Percentiles rank a stretch among this genome's conserved stretches.
phyloP scores from a whole-genome alignment of 2,113 vertebrate genomes.

The Hemiscyllium ocellatum region DNA sequence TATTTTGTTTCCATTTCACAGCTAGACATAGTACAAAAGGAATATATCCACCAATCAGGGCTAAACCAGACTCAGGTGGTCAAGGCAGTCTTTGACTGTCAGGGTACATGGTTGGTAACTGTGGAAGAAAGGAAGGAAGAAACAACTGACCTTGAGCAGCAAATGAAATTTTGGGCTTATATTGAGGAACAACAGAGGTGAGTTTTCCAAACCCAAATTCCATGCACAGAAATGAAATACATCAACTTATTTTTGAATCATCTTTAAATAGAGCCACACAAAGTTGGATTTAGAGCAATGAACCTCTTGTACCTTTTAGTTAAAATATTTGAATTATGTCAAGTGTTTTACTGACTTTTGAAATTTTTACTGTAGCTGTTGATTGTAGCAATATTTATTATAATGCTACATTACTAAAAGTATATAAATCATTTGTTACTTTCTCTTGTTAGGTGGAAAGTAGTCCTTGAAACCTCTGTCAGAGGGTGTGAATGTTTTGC shows the following conservation, averaged over 20 bases:
- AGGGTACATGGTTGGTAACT: conserved; percentile 78
- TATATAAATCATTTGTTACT: not conserved
- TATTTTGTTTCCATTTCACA: conserved; percentile 47
- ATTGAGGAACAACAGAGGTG: conserved; percentile 78
- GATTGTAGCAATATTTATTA: not conserved
- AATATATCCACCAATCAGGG: conserved; percentile 71
- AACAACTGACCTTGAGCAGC: conserved; percentile 62
- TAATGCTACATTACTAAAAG: not conserved
- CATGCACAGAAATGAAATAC: not conserved
- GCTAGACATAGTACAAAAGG: conserved; percentile 91
- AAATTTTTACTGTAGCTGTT: not conserved
- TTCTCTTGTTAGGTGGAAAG: not conserved
- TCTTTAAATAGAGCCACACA: not conserved
- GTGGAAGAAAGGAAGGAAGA: conserved; percentile 75
- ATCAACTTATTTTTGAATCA: not conserved
- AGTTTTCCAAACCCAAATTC: not conserved
- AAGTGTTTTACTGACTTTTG: not conserved
- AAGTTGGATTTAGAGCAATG: not conserved
- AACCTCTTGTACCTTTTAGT: not conserved
- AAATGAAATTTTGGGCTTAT: conserved; percentile 81
- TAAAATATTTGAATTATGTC: not conserved
- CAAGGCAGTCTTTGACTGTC: conserved; percentile 62
- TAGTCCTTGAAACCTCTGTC: not conserved
- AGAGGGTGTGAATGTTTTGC: not conserved
- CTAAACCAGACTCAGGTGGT: conserved; percentile 75